Evolutionary conservation across 2,797 vertebrate species (phyloP).

Genomic region (Enteromius thamalakanensis): DNA sequence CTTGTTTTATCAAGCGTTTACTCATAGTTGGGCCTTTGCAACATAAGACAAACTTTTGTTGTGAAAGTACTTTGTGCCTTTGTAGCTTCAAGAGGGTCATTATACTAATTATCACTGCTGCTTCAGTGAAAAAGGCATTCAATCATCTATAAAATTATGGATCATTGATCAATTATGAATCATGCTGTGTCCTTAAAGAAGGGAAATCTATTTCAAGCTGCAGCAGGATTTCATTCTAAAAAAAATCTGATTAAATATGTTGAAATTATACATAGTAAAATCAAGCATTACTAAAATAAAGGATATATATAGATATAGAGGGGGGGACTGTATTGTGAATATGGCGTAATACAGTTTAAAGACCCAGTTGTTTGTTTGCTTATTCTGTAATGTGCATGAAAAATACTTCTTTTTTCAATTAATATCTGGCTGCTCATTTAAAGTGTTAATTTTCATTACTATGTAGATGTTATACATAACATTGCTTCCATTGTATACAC

Average conservation of each 20-base stretch:
- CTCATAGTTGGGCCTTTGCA: not conserved
- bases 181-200: conserved; percentile 24
- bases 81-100: conserved; percentile 16
- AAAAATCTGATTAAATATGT: not conserved
- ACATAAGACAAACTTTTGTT: not conserved
- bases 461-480: not conserved
- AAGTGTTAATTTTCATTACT: not conserved
- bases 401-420: not conserved
- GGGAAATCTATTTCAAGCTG: conserved; percentile 19
- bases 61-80: not conserved
- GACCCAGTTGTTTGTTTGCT: not conserved
- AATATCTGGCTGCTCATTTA: not conserved
- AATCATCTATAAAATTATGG: conserved; percentile 21
- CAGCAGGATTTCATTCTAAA: not conserved
- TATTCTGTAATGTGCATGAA: not conserved
- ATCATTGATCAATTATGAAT: conserved; percentile 32
- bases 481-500: not conserved
- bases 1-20: not conserved
- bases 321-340: no score
- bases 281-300: no score
- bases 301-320: no score
- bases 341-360: not conserved
- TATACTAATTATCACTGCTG: conserved; percentile 21
- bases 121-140: not conserved
- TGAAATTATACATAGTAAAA: not conserved